Percentiles rank a stretch among this genome's conserved stretches.
Conservation (phyloP, 1,140 invertebrate species). For the Portunus trituberculatus region DNA sequence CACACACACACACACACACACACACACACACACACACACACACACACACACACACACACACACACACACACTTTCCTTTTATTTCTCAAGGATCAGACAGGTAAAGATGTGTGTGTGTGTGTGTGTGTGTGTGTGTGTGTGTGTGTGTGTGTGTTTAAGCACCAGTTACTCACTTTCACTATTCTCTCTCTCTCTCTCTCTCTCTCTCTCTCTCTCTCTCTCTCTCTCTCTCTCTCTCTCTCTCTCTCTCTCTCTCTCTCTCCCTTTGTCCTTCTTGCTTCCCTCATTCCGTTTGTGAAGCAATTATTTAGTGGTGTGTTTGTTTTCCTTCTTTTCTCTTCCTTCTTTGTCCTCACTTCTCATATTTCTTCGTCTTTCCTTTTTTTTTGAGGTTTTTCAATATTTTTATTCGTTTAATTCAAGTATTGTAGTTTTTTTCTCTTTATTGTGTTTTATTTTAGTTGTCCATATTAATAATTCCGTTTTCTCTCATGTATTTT, state of each 20-base stretch:
- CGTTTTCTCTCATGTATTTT: too few species aligned
- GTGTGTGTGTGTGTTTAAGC: too few species aligned
- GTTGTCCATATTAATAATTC: too few species aligned
- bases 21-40: constrained; percentile 12
- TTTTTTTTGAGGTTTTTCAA: background rate
- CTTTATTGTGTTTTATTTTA: too few species aligned
- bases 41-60: constrained; percentile 38
- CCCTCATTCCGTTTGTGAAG: background rate
- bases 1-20: constrained; percentile 39
- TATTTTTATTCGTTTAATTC: background rate
- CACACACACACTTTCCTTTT: background rate
- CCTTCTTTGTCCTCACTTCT: background rate
- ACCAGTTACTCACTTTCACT: background rate
- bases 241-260: background rate
- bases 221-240: constrained; percentile 25
- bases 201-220: background rate
- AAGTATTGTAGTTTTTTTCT: too few species aligned
- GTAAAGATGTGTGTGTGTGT: too few species aligned
- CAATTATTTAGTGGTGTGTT: background rate
- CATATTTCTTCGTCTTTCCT: background rate
- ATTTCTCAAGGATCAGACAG: too few species aligned
- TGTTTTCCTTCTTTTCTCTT: background rate
- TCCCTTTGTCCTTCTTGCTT: background rate
- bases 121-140: too few species aligned
- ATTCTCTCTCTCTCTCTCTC: constrained; percentile 34